Conservation (phyloP, 2,888 invertebrate species). For the Apantesis nais region DNA sequence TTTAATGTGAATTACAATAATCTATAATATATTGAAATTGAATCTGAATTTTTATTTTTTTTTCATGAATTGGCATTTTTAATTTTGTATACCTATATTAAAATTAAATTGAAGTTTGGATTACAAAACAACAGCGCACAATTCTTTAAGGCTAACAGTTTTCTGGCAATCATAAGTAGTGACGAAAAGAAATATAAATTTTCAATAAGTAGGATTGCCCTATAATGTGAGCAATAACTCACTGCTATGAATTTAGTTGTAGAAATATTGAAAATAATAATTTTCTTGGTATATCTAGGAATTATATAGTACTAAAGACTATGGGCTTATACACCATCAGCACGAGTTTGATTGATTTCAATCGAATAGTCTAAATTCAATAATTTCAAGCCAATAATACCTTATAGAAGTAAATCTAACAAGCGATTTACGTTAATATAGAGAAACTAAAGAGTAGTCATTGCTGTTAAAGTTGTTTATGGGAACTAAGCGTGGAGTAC, state of each 20-base stretch:
- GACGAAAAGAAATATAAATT: too few species aligned
- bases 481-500: too few species aligned
- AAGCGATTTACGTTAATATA: not conserved
- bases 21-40: slow-evolving; percentile 86
- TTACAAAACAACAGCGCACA: not conserved
- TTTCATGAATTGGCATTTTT: slow-evolving; percentile 82
- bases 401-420: not conserved
- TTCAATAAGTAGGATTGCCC: not conserved
- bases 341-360: not conserved
- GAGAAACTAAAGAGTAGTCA: too few species aligned
- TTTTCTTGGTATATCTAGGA: not conserved
- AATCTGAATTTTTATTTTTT: slow-evolving; percentile 83
- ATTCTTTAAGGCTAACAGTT: not conserved
- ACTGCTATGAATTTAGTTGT: not conserved
- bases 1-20: slow-evolving; percentile 86
- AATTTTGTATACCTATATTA: slow-evolving; percentile 55
- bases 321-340: not conserved
- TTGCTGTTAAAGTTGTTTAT: too few species aligned
- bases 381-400: not conserved
- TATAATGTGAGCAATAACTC: not conserved
- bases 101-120: slow-evolving; percentile 8
- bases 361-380: not conserved
- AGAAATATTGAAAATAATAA: not conserved
- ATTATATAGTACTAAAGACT: not conserved
- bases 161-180: not conserved